Evolutionary conservation across 2,797 vertebrate genomes (phyloP), one percentile per base, ranked within the genome.

Genomic region (Ispidina lecontei): DNA sequence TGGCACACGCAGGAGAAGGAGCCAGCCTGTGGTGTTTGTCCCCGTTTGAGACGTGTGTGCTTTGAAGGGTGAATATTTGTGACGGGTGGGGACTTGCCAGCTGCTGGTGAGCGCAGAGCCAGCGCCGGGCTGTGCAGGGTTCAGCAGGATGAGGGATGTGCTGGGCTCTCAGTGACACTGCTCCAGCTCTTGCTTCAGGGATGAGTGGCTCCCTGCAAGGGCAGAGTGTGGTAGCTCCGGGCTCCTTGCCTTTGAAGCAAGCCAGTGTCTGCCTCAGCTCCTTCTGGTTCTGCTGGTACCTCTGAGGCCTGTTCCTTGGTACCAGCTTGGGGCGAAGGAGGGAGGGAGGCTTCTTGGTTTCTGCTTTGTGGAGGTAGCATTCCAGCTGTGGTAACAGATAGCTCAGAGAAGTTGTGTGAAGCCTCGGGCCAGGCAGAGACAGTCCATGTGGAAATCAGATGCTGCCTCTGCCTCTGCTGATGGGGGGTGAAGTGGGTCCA

Each of bases 341-440:
- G 90, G 91, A 29, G 60, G 60, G 26, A 52, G 26, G 49, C 26
- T 52, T 28, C 49, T 52, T 52, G 28, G 20, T 55, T 56, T 31
- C 16, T n/a, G 19, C 14, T 22, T 94, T 62, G 68, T 46, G 18
- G 3, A 1, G 17, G 14, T 65, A 13, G 10, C 0, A 0, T 12
- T 9, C 43, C 4, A 58, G 63, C 19, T 35, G 43, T 55, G 21
- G 12, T 49, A 37, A 58, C 55, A 82, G 83, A 49, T 55, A 41
- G 84, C 52, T 64, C 76, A 54, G 52, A 86, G 87, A 81, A 37
- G 19, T n/a, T 89, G 54, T 29, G 78, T 86, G 85, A 94, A 81
- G 14, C n/a, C 29, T 29, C 10, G 10, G 39, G 13, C 21, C 12
- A 14, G 46, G 44, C 21, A 39, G 13, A 43, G 28, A 16, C 7